Conservation (phyloP, 2,797 vertebrate genomes). For the Morus bassanus region DNA sequence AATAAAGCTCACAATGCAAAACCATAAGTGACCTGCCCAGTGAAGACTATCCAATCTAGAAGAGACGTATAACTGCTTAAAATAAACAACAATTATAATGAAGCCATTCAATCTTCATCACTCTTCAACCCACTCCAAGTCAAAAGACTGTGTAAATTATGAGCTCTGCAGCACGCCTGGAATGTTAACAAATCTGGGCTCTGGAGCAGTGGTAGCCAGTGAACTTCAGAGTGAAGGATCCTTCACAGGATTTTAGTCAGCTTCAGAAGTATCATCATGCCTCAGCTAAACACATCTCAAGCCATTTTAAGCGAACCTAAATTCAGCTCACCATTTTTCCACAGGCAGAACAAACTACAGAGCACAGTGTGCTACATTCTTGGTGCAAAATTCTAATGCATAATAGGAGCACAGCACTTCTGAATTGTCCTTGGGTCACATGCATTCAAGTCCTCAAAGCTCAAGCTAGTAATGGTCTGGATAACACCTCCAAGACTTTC, state of each 20-base stretch:
- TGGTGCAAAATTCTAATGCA: not conserved
- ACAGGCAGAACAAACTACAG: not conserved
- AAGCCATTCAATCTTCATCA: not conserved
- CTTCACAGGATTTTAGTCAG: not conserved
- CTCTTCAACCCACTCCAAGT: not conserved
- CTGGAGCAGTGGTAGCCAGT: not conserved
- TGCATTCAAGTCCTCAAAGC: not conserved
- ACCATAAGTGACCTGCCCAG: not conserved
- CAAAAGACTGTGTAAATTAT: not conserved
- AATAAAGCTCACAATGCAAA: not conserved
- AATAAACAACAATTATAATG: not conserved
- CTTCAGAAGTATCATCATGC: not conserved
- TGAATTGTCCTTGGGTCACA: not conserved
- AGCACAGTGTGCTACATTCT: not conserved
- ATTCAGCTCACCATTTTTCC: not conserved
- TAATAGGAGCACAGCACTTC: not conserved
- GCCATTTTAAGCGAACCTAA: not conserved
- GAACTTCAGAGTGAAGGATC: not conserved
- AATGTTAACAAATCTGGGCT: constrained; percentile 8
- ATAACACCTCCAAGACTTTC: not conserved
- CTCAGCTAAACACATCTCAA: not conserved
- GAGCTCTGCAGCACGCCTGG: not conserved
- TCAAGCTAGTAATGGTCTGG: not conserved
- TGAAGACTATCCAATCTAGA: not conserved
- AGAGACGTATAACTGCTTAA: not conserved